phyloP scores from a whole-genome alignment of 2,797 vertebrate genomes.

The Aldrovandia affinis region DNA sequence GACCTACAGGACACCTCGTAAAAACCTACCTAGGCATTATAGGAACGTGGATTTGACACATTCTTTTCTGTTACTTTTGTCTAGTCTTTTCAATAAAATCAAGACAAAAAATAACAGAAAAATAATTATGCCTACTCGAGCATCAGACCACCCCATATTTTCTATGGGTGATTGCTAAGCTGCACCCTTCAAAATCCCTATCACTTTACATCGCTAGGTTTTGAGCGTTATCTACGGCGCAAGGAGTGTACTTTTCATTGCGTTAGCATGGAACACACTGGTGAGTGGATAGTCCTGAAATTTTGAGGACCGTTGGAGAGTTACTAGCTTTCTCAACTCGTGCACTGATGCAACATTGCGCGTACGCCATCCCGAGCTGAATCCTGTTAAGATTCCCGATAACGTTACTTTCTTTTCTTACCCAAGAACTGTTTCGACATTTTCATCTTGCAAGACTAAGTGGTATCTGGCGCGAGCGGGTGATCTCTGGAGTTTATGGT shows the following conservation, averaged over 20 bases:
- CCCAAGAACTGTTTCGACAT: conserved; percentile 42
- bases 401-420: conserved; percentile 53
- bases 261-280: conserved; percentile 49
- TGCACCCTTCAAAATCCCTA: conserved; percentile 62
- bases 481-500: conserved; percentile 56
- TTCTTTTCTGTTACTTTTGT: conserved; percentile 66
- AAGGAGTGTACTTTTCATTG: conserved; percentile 54
- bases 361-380: conserved; percentile 58
- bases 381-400: conserved; percentile 42
- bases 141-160: conserved; percentile 79
- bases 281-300: conserved; percentile 62
- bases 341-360: conserved; percentile 63
- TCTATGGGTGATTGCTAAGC: conserved; percentile 71
- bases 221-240: conserved; percentile 57
- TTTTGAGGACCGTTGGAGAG: conserved; percentile 59
- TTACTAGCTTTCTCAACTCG: conserved; percentile 60
- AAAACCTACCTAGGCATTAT: conserved; percentile 79
- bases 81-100: conserved; percentile 90
- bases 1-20: conserved; percentile 91
- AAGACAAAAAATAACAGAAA: conserved; percentile 95
- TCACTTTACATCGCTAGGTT: conserved; percentile 56
- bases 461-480: conserved; percentile 22
- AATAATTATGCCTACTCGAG: conserved; percentile 84
- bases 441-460: conserved; percentile 33
- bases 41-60: conserved; percentile 71